Base-by-base conservation (phyloP, 1,140 invertebrate species). In the Sipha flava region DNA sequence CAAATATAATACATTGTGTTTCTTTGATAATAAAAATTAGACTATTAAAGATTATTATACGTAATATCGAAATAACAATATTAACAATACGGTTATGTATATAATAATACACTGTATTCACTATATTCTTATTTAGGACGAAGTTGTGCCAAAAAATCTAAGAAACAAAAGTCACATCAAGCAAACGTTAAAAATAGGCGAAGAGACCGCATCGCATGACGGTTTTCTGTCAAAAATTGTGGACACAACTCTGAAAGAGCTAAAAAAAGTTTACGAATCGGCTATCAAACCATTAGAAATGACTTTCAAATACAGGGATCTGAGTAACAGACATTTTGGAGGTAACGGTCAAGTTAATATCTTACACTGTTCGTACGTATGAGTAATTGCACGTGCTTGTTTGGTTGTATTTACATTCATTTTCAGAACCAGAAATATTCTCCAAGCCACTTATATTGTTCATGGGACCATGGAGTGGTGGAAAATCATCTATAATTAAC, bases 391-490 rank as follows among this genome's bases (percentile, higher is more conserved):
- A 26, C 1, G 0, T 81, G 79, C 16, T 37, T 37, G 6, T 10
- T 37, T n/a, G n/a, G 2, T 40, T 40, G 37, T 40, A 10, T 66
- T 3, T 66, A 23, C 18, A 16, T 40, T 43, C 80, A 81, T 83
- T 84, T 83, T 70, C 82, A 91, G 95, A 97, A 88, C 92, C 94
- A 9, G 95, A 97, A 89, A 96, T 97, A 84, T 96, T 96, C 86
- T 95, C 94, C 0, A 97, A 97, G 85, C 95, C 96, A 10, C 86
- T 97, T 83, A 89, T 97, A 57, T 86, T 98, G 0, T 95, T 98
- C 83, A 93, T 97, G 92, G 95, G 96, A 47, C 95, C 95, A 29
- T 97, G 95, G 94, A 96, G 94, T 83, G 94, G 95, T 81, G 96
- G 96, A 82, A 98, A 98, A 87, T 96, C 95, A 4, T 93, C 94